phyloP scores from a whole-genome alignment of 2,888 invertebrate genomes.

The Urechis unicinctus region DNA sequence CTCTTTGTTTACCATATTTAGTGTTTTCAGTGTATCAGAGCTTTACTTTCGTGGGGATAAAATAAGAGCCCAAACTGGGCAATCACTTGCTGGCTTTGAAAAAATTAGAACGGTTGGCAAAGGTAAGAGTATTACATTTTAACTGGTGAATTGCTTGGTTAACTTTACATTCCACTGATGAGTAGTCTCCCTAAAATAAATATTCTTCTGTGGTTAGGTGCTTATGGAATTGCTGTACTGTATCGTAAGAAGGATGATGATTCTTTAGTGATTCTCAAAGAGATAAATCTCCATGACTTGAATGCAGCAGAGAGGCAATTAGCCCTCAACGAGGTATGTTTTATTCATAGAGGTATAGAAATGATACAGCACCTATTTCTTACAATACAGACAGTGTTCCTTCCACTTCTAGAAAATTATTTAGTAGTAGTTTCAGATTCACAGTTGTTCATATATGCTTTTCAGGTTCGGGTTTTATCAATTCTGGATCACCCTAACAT shows the following conservation, averaged over 20 bases:
- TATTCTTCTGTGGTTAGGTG: constrained; percentile 50
- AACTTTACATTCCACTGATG: background rate
- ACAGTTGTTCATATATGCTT: no score
- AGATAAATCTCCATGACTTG: constrained; percentile 66
- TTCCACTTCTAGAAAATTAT: no score
- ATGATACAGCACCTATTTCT: background rate
- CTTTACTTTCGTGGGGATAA: constrained; percentile 44
- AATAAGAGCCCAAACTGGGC: constrained; percentile 38
- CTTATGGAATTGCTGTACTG: constrained; percentile 67
- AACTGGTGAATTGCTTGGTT: background rate
- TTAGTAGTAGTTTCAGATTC: no score
- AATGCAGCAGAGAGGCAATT: constrained; percentile 62
- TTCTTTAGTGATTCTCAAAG: constrained; percentile 66
- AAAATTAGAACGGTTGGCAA: constrained; percentile 61
- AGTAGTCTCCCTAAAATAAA: background rate
- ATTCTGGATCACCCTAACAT: constrained; percentile 69
- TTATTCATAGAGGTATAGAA: no score
- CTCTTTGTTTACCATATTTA: background rate
- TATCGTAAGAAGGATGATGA: constrained; percentile 62
- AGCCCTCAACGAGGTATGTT: constrained; percentile 62
- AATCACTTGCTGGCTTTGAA: constrained; percentile 54
- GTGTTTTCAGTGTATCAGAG: constrained; percentile 31
- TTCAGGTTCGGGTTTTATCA: constrained; percentile 59
- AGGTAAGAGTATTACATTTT: constrained; percentile 45
- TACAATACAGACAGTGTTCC: background rate